Percentiles rank a stretch among this genome's conserved stretches.
phyloP scores from a whole-genome alignment of 2,113 vertebrate species.

The Podarcis muralis region DNA sequence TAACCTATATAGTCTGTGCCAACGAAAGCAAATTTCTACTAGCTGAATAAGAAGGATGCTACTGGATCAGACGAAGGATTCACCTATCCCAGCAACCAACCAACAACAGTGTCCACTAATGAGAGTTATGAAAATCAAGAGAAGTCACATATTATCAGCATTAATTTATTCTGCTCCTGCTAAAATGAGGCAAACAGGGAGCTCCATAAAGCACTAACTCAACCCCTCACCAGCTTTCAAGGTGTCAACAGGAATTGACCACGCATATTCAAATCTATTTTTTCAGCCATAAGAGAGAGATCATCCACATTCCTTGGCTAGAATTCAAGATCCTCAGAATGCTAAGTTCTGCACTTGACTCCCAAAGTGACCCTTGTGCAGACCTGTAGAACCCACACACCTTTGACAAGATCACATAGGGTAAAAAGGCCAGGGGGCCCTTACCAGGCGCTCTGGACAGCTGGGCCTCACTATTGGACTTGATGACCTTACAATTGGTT shows the following conservation, averaged over 20 bases:
- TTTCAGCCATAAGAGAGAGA: not conserved
- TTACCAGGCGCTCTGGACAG: constrained; percentile 86
- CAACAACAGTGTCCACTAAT: not conserved
- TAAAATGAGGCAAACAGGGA: not conserved
- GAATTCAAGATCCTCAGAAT: not conserved
- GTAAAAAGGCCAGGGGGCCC: constrained; percentile 24
- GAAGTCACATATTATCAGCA: not conserved
- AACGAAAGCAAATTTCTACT: not conserved
- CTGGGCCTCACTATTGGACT: constrained; percentile 88
- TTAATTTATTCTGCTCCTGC: not conserved
- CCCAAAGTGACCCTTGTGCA: not conserved
- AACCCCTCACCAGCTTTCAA: not conserved
- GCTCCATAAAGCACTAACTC: not conserved
- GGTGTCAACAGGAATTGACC: not conserved
- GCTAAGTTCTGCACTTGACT: not conserved
- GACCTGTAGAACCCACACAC: not conserved
- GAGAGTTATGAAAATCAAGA: not conserved
- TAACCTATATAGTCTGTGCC: not conserved
- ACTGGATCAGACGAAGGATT: not conserved
- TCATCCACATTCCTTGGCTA: not conserved
- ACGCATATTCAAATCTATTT: not conserved
- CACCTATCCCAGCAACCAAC: not conserved
- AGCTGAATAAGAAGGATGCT: not conserved
- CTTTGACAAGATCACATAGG: not conserved
- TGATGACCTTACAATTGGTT: constrained; percentile 83